Percentiles rank a stretch among this genome's conserved stretches.
These are phyloP conservation scores for Cecidostiba fungosa DNA, from an alignment of 2,888 invertebrate genomes.

Conservation along the genomic window DNA sequence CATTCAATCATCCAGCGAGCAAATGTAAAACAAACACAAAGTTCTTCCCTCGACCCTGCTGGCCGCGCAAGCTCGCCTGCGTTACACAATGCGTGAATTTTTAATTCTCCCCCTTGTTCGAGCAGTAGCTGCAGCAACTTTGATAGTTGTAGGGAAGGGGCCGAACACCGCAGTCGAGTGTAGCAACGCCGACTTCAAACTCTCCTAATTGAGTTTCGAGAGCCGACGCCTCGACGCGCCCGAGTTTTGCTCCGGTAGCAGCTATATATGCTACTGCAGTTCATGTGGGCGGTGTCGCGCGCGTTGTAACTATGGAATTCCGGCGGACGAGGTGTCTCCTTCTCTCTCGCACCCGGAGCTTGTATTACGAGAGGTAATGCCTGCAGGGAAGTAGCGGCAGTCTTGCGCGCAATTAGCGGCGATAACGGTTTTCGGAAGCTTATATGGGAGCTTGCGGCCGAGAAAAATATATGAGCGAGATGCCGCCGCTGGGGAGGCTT, in stretches of 20 bases:
- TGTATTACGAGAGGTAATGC: slow-evolving; percentile 12
- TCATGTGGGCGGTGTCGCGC: not conserved
- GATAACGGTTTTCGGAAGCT: slow-evolving; percentile 27
- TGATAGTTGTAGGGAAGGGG: not conserved
- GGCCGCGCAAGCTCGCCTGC: not conserved
- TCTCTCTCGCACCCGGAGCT: not conserved
- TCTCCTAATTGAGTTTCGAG: slow-evolving; percentile 66
- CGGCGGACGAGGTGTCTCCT: not conserved
- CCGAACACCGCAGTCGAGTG: slow-evolving; percentile 34
- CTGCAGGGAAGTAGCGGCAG: not conserved
- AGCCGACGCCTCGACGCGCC: slow-evolving; percentile 57
- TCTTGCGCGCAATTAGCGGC: slow-evolving; percentile 36
- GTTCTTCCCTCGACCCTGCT: not conserved
- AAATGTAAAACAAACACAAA: not conserved
- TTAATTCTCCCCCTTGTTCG: not conserved
- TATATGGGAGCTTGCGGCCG: not conserved
- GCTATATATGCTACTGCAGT: not conserved
- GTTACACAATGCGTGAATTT: slow-evolving; percentile 13
- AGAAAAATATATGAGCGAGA: not conserved
- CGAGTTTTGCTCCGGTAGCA: not conserved
- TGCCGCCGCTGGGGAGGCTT: not conserved
- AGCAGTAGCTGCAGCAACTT: not conserved
- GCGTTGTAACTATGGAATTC: not conserved
- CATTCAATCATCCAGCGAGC: too few species aligned
- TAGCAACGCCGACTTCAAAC: slow-evolving; percentile 56